Base-by-base conservation (phyloP, 2,888 invertebrate genomes). In the Cantharis flavilabris region DNA sequence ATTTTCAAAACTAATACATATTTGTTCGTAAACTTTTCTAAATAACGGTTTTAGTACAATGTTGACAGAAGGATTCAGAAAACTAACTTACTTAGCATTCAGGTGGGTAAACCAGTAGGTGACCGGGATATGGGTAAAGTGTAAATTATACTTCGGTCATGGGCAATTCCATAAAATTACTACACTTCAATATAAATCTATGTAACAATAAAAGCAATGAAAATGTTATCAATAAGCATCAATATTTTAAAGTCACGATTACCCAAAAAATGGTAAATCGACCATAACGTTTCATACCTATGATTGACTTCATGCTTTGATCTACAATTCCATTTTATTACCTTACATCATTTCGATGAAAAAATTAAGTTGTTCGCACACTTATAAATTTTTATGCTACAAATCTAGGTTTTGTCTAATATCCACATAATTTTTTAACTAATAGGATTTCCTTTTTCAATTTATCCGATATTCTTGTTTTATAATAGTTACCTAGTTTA, bases 71-170 rank as follows among this genome's bases (percentile, higher is more conserved):
- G 49, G 49, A 49, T n/a, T 49, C 49, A 49, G 49, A 49, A n/a
- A 49, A 49, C 49, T n/a, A 49, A 49, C 49, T 49, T 49, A 49
- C 49, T 49, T 49, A 49, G n/a, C 49, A 49, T 49, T 49, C 49
- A 49, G n/a, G 49, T 49, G 49, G 49, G 49, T n/a, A 67, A 65
- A 75, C 62, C 75, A 77, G 77, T 77, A 75, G 77, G 77, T 77
- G 75, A 77, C 77, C 77, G 75, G 77, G 77, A 77, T 75, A 75
- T 26, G 18, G 63, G 49, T 73, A 26, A 70, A 14, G 65, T 26
- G 70, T 65, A 71, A 75, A 67, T 75, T 16, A 26, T 30, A 23
- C n/a, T 13, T 30, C 67, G 72, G 72, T 72, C 72, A 72, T 65
- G 72, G 72, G n/a, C 65, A 33, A 49, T 14, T 18, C 72, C 9